phyloP scores from a whole-genome alignment of 92 coral and sea anemone genomes.

The Palythoa caribaeorum region DNA sequence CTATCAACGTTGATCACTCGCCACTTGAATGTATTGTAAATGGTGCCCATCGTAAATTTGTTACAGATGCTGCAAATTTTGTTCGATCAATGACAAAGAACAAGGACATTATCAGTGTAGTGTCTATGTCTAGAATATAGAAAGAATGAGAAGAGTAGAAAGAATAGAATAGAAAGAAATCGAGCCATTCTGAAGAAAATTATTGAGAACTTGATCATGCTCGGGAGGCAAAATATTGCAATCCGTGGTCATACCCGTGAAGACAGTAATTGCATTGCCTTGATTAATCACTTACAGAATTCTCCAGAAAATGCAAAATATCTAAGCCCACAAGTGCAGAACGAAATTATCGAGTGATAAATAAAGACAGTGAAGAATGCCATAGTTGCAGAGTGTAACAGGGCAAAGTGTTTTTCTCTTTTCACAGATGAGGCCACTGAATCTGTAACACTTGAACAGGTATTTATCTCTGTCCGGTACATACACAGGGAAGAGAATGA shows the following conservation, averaged over 20 bases:
- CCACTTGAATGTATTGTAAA: slow-evolving; percentile 23
- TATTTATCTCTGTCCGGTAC: slow-evolving; percentile 38
- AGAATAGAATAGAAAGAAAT: slow-evolving; percentile 20
- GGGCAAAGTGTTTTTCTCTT: slow-evolving; percentile 43
- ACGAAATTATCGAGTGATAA: slow-evolving; percentile 24
- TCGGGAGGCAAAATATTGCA: slow-evolving; percentile 32
- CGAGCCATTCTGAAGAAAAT: slow-evolving; percentile 38
- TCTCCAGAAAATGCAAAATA: slow-evolving; percentile 24
- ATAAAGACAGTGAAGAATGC: slow-evolving; percentile 38
- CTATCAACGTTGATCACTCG: slow-evolving; percentile 35
- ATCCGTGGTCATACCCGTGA: slow-evolving; percentile 37
- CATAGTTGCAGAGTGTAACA: slow-evolving; percentile 36
- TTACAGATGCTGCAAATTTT: slow-evolving; percentile 32
- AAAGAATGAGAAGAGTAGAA: slow-evolving; percentile 3
- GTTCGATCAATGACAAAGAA: slow-evolving; percentile 33
- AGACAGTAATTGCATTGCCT: slow-evolving; percentile 29
- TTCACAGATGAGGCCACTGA: slow-evolving; percentile 39
- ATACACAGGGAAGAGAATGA: slow-evolving; percentile 38
- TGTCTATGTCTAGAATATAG: slow-evolving; percentile 17
- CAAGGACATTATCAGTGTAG: slow-evolving; percentile 18
- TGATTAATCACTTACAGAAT: slow-evolving; percentile 32
- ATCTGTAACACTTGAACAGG: slow-evolving; percentile 40
- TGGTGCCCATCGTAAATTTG: slow-evolving; percentile 30
- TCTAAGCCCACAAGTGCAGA: slow-evolving; percentile 33
- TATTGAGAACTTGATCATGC: slow-evolving; percentile 36